phyloP scores from a whole-genome alignment of 2,113 vertebrate genomes.

The Sebastes schlegelii region DNA sequence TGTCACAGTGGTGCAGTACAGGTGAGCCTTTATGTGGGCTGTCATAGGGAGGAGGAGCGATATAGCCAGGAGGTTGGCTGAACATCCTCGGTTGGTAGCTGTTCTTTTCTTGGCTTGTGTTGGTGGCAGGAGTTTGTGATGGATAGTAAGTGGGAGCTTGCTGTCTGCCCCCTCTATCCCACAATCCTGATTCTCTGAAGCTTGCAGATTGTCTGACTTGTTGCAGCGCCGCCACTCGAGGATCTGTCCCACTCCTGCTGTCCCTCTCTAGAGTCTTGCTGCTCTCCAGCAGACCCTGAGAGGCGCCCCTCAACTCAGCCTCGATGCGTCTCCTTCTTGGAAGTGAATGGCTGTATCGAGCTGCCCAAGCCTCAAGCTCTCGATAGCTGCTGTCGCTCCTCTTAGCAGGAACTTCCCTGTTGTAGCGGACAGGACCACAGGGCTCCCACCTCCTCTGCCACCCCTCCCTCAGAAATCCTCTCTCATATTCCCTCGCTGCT shows the following conservation, averaged over 20 bases:
- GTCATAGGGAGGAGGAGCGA: constrained; percentile 89
- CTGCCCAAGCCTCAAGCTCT: constrained; percentile 80
- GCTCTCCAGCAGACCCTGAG: constrained; percentile 55
- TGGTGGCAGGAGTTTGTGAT: constrained; percentile 31
- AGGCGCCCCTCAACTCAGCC: constrained; percentile 59
- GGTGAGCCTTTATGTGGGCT: constrained; percentile 78
- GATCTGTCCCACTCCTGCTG: constrained; percentile 44
- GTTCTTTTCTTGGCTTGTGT: constrained; percentile 53
- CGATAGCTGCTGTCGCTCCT: constrained; percentile 72
- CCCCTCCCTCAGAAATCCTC: constrained; percentile 64
- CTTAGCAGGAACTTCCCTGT: constrained; percentile 63
- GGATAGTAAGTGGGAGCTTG: constrained; percentile 26
- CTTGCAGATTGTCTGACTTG: constrained; percentile 46
- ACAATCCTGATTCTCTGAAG: constrained; percentile 47
- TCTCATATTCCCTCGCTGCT: constrained; percentile 59
- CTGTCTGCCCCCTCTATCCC: constrained; percentile 55
- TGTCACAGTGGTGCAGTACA: constrained; percentile 33
- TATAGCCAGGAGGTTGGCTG: constrained; percentile 87
- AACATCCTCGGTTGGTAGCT: constrained; percentile 61
- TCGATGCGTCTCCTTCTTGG: constrained; percentile 76
- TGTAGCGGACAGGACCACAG: constrained; percentile 54
- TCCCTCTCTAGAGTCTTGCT: constrained; percentile 52
- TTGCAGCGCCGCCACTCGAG: constrained; percentile 36
- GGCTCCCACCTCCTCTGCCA: constrained; percentile 75
- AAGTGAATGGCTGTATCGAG: constrained; percentile 79